Conservation (phyloP, 2,113 vertebrate genomes). For the Nipponia nippon region DNA sequence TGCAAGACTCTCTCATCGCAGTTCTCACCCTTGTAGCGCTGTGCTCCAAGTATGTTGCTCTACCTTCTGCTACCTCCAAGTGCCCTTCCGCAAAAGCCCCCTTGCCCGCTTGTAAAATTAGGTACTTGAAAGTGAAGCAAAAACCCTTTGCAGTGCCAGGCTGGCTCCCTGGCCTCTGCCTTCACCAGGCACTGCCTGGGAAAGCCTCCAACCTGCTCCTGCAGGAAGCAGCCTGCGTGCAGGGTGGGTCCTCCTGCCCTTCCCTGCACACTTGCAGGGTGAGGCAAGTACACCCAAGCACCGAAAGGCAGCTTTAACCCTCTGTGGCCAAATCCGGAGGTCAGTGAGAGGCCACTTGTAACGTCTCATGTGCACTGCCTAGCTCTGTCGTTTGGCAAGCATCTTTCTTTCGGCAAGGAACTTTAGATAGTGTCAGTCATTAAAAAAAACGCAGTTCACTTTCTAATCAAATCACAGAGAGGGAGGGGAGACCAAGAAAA, state of each 20-base stretch:
- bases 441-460: neutral
- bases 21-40: neutral
- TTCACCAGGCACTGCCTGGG: neutral
- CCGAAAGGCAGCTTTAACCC: slow-evolving; percentile 54
- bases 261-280: slow-evolving; percentile 3
- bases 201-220: neutral
- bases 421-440: neutral
- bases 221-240: slow-evolving; percentile 11
- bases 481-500: neutral
- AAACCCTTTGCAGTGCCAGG: neutral
- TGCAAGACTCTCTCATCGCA: neutral
- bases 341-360: slow-evolving; percentile 1
- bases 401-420: neutral
- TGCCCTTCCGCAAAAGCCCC: neutral
- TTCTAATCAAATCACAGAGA: neutral
- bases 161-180: neutral
- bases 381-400: neutral
- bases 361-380: neutral
- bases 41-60: neutral
- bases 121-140: neutral
- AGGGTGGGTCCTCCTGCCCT: slow-evolving; percentile 4
- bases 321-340: neutral
- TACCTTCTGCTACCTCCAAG: neutral
- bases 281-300: neutral
- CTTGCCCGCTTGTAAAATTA: neutral